Conservation (phyloP, 2,797 vertebrate species). For the Pseudomugil gertrudae region DNA sequence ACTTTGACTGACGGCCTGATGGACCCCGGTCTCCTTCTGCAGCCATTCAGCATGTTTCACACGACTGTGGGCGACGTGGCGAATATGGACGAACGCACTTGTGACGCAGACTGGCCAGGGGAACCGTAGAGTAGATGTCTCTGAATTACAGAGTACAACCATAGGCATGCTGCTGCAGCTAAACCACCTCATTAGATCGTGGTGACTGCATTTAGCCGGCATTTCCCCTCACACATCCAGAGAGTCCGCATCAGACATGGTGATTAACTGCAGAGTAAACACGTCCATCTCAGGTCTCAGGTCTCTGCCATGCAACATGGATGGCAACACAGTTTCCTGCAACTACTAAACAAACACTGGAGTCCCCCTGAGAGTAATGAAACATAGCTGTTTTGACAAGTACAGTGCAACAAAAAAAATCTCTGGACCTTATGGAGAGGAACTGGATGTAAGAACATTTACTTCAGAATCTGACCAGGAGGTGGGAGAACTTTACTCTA, state of each 20-base stretch:
- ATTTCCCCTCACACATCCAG: conserved; percentile 77
- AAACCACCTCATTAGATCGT: conserved; percentile 77
- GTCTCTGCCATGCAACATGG: conserved; percentile 37
- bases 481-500: background rate
- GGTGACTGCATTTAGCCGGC: conserved; percentile 77
- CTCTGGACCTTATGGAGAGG: background rate
- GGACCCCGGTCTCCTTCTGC: conserved; percentile 53
- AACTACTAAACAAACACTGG: conserved; percentile 44
- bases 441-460: background rate
- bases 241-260: conserved; percentile 76
- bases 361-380: conserved; percentile 37
- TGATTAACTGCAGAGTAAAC: conserved; percentile 76
- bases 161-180: conserved; percentile 65
- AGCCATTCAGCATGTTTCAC: conserved; percentile 66
- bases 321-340: conserved; percentile 55
- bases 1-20: conserved; percentile 63
- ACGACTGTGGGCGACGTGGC: conserved; percentile 71
- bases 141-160: conserved; percentile 79
- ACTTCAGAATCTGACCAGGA: conserved; percentile 2
- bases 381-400: background rate
- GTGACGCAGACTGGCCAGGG: conserved; percentile 81
- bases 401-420: background rate
- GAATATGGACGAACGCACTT: conserved; percentile 67
- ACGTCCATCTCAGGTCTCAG: conserved; percentile 64
- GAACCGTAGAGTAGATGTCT: conserved; percentile 72